Base-by-base conservation (phyloP, 2,113 vertebrate species). In the Panurus biarmicus region DNA sequence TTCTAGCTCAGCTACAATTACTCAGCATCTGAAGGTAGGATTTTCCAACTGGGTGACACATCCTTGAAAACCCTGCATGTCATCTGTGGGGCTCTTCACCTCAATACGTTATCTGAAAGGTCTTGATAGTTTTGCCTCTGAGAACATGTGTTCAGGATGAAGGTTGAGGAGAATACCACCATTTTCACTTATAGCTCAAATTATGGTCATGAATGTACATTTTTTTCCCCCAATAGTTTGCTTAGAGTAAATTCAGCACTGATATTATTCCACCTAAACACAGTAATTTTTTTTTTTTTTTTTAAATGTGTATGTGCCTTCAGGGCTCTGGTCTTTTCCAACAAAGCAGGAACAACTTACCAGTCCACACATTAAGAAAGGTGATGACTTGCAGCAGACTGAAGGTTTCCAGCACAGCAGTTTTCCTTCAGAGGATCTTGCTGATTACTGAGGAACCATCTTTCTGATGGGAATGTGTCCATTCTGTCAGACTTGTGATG, bases 341-440 rank as follows among this genome's bases (percentile, higher is more conserved):
- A 17, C 36, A 57, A 76, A 69, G 28, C 73, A 24, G 40, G 9
- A 29, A 28, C 8, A 38, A 33, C 3, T 2, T 64, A 3, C 35
- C 13, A 18, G 42, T 45, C 45, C 23, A 10, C 31, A 6, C 3
- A 2, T 38, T 48, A 40, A 40, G 22, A 24, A 1, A 23, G 36
- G 33, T 29, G 50, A 65, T 4, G 0, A 38, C 6, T 16, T 69
- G 57, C 61, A 87, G 66, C n/a, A 76, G 62, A 19, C 45, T 8
- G 6, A 78, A 56, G 1, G 3, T 54, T 89, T 85, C 54, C 62
- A 75, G 51, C 57, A 20, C 0, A 2, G 40, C 36, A 5, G n/a
- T 90, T 85, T 66, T 73, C 62, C 51, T 54, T 83, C 72, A 61
- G 45, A 69, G 42, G 54, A 57, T 85, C 84, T 71, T 87, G 54